phyloP scores from a whole-genome alignment of 2,797 vertebrate genomes.

The Ptychobarbus kaznakovi region DNA sequence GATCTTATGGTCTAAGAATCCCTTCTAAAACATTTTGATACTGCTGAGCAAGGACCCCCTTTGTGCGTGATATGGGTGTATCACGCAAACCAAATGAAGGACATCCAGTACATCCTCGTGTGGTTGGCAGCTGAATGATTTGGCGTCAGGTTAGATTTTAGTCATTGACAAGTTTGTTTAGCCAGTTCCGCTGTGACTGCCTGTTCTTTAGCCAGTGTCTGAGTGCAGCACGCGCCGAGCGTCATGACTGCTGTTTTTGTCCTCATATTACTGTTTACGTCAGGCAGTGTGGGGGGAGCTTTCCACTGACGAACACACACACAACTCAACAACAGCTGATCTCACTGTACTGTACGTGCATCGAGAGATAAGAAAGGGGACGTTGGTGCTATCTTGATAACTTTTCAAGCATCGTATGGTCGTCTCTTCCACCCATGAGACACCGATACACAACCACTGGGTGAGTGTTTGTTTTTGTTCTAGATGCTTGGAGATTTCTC shows the following conservation, averaged over 20 bases:
- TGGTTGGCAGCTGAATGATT: background rate
- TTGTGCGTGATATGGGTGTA: background rate
- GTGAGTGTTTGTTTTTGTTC: conserved; percentile 28
- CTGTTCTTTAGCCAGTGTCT: background rate
- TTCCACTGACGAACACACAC: conserved; percentile 53
- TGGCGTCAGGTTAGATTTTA: background rate
- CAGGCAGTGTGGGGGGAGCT: conserved; percentile 51
- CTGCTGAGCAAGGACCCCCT: background rate
- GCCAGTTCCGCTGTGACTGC: background rate
- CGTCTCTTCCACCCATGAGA: conserved; percentile 41
- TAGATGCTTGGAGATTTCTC: background rate
- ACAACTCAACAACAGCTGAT: conserved; percentile 51
- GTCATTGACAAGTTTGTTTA: conserved; percentile 11
- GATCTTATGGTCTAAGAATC: background rate
- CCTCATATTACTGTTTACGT: conserved; percentile 51
- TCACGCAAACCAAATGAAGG: background rate
- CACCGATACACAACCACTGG: conserved; percentile 11
- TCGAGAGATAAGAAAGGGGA: background rate
- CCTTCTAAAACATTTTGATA: background rate
- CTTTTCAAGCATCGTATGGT: conserved; percentile 28
- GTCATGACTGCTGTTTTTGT: conserved; percentile 45
- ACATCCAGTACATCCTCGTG: background rate
- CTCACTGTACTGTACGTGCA: background rate
- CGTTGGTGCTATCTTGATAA: background rate
- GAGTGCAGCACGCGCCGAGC: conserved; percentile 5